phyloP scores from a whole-genome alignment of 1,140 invertebrate genomes.

The Rhopalosiphum padi region DNA sequence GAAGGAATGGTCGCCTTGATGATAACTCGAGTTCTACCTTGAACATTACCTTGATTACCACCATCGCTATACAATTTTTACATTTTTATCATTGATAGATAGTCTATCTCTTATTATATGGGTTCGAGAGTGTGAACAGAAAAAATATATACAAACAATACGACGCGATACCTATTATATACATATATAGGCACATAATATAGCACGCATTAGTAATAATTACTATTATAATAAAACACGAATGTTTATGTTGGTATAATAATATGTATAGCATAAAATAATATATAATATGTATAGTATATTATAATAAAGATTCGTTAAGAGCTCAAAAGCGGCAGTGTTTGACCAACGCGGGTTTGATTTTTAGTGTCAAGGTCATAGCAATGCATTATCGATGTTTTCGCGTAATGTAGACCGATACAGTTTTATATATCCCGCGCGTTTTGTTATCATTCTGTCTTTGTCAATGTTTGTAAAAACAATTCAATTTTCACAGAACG shows the following conservation, averaged over 20 bases:
- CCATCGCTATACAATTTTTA: slow-evolving; percentile 45
- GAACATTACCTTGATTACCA: slow-evolving; percentile 56
- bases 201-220: background rate
- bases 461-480: slow-evolving; percentile 27
- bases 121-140: slow-evolving; percentile 2
- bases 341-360: background rate
- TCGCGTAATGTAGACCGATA: background rate
- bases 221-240: background rate
- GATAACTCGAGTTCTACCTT: slow-evolving; percentile 52
- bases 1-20: slow-evolving; percentile 57
- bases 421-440: slow-evolving; percentile 5
- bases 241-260: background rate
- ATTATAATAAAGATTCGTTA: background rate
- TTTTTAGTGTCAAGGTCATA: slow-evolving; percentile 54
- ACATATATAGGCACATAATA: background rate
- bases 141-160: slow-evolving; percentile 22
- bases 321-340: background rate
- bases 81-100: slow-evolving; percentile 43
- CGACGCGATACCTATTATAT: background rate
- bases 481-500: slow-evolving; percentile 1
- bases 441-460: slow-evolving; percentile 2
- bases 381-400: slow-evolving; percentile 22
- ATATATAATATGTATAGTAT: background rate
- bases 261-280: background rate
- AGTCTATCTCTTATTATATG: slow-evolving; percentile 19